These are phyloP conservation scores for Tokudaia muenninki DNA, from an alignment of 2,797 vertebrate species.

Conservation along the genomic window DNA sequence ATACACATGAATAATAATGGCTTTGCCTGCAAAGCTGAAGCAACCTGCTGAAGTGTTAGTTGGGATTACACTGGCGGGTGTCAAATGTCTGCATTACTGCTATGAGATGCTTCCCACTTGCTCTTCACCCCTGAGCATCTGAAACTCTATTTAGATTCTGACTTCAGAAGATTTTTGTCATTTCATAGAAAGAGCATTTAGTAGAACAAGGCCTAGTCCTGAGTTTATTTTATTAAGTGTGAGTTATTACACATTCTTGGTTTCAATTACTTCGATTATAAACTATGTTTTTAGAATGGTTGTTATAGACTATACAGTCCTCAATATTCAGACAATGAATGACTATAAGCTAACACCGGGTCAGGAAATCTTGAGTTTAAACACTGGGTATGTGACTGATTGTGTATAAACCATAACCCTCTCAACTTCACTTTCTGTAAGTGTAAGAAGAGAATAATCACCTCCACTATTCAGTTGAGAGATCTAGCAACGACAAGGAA, in stretches of 20 bases:
- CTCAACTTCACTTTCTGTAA: not conserved
- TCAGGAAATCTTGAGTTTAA: not conserved
- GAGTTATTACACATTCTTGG: conserved; percentile 21
- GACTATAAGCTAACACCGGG: not conserved
- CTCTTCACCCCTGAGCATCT: not conserved
- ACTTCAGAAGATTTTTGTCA: conserved; percentile 33
- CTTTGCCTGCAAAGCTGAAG: not conserved
- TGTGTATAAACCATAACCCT: not conserved
- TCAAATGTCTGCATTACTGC: not conserved
- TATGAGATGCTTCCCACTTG: not conserved
- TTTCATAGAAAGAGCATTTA: conserved; percentile 25
- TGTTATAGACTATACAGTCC: not conserved
- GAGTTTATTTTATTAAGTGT: conserved; percentile 15
- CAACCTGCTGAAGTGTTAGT: not conserved
- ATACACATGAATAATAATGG: not conserved
- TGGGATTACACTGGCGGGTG: not conserved
- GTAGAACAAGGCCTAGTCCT: not conserved
- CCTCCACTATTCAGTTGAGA: not conserved
- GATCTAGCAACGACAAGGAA: not conserved
- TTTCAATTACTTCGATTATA: conserved; percentile 14
- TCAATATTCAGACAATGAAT: not conserved
- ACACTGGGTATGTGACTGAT: not conserved
- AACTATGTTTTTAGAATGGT: not conserved
- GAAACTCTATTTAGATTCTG: not conserved
- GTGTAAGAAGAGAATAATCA: not conserved